Base-by-base conservation (phyloP, 2,888 invertebrate genomes). In the Drosophila prolongata region DNA sequence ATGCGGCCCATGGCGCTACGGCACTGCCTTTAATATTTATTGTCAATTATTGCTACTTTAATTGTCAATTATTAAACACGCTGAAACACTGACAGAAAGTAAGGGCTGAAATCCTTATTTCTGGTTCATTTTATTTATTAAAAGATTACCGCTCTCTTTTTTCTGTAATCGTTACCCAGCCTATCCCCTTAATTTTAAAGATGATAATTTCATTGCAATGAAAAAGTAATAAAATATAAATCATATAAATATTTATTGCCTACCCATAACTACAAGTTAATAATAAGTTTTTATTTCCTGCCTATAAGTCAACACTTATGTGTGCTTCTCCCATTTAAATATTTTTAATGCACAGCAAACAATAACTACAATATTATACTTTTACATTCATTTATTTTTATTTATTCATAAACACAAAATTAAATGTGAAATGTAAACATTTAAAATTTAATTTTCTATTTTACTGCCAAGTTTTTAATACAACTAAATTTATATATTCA, bases 1-100 rank as follows among this genome's bases (percentile, higher is more conserved):
- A 58, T 30, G 53, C 44, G 72, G 37, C 62, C 44, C 69, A 68
- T 61, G 62, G 62, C 62, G 62, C 62, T 56, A 1, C 57, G 27
- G 40, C 70, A 46, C 58, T 24, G 69, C 70, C 79, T 85, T 79
- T 82, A 83, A 87, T 83, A 84, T 86, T 83, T 88, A 84, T 87
- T 86, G 85, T 88, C 85, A 86, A 86, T 86, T 86, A 86, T 87
- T 84, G 84, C 76, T 80, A 79, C 76, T 76, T 88, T 87, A 87
- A 86, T 88, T 86, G 85, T 87, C 85, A 86, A 86, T 86, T 86
- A 86, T 88, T 88, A 87, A 83, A 85, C 78, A 79, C 65, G 68
- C 73, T 65, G 66, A 27, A 30, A 30, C 73, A 61, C 60, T 43
- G 50, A 11, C 46, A 66, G 34, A 66, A 66, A 47, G 6, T 10